Evolutionary conservation across 2,113 vertebrate genomes (phyloP), one percentile per base, ranked within the genome.

Genomic region (Carlito syrichta): DNA sequence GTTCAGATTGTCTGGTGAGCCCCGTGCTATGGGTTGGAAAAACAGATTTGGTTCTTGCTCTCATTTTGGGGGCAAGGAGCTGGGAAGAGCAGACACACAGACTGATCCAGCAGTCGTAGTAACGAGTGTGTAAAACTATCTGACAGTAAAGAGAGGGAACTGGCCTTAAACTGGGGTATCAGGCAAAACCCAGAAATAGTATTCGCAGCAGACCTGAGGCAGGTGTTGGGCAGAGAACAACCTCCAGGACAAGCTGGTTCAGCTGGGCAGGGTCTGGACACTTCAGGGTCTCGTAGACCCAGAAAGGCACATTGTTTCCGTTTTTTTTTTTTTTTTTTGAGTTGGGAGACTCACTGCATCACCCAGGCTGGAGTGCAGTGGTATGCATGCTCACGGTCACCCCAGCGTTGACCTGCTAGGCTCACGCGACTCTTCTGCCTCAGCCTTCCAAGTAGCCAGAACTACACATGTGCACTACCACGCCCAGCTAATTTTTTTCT

Each of bases 231-330:
- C 40, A 77, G 35, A 74, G 23, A 48, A 30, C 25, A 20, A 73
- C 62, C 5, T 3, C 0, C 13, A 16, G 4, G 32, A 43, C n/a
- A 14, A 11, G 8, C 6, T 13, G 11, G 7, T 48, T 17, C 22
- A 63, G 23, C 14, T 43, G 77, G 23, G 27, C 43, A 56, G 30
- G 7, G 56, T 12, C 40, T 35, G 32, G 11, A 38, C 4, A 11
- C 5, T 10, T 13, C 35, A 25, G 30, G n/a, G 8, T 32, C 62
- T 86, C 12, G 1, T 0, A 45, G 17, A 17, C 27, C 48, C 4
- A 22, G 66, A 13, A 8, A 43, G 32, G 13, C n/a, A n/a, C n/a
- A n/a, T n/a, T n/a, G n/a, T n/a, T n/a, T n/a, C n/a, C n/a, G n/a
- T n/a, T n/a, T n/a, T n/a, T n/a, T n/a, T n/a, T n/a, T n/a, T n/a